phyloP scores from a whole-genome alignment of 2,797 vertebrate species.

The Lacerta viridis region DNA sequence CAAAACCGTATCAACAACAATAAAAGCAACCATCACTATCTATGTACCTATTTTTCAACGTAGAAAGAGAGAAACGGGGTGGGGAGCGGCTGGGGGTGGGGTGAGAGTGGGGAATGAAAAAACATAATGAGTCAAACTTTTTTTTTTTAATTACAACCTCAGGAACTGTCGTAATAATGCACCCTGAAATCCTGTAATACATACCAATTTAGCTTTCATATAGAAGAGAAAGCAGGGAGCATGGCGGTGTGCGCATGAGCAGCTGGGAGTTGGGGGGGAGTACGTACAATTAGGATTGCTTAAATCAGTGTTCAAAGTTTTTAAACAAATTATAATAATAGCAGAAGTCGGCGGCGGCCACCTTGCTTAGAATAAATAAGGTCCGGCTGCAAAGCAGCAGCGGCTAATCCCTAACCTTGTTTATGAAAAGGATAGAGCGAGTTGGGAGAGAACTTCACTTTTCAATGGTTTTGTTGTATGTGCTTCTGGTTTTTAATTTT shows the following conservation, averaged over 20 bases:
- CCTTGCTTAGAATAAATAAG: not conserved
- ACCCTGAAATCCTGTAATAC: slow-evolving; percentile 18
- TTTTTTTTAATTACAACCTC: not conserved
- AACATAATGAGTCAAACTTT: not conserved
- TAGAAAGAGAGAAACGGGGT: not conserved
- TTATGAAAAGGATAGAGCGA: not conserved
- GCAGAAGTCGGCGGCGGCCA: not conserved
- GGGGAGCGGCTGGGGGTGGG: not conserved
- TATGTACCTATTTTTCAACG: not conserved
- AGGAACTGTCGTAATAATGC: not conserved
- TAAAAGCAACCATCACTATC: not conserved
- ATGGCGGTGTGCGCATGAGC: not conserved
- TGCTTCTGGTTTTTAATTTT: not conserved
- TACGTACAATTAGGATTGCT: not conserved
- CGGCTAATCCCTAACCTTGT: not conserved
- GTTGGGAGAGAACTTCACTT: not conserved
- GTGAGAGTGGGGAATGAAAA: too few species aligned
- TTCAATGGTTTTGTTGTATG: not conserved
- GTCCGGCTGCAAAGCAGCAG: not conserved
- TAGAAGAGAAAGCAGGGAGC: not conserved
- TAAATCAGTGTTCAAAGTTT: not conserved
- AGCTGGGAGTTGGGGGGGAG: not conserved
- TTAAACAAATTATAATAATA: not conserved
- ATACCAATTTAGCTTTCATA: slow-evolving; percentile 25
- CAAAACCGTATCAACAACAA: not conserved